Evolutionary conservation across 2,113 vertebrate species (phyloP).

Genomic region (Cepphus grylle): DNA sequence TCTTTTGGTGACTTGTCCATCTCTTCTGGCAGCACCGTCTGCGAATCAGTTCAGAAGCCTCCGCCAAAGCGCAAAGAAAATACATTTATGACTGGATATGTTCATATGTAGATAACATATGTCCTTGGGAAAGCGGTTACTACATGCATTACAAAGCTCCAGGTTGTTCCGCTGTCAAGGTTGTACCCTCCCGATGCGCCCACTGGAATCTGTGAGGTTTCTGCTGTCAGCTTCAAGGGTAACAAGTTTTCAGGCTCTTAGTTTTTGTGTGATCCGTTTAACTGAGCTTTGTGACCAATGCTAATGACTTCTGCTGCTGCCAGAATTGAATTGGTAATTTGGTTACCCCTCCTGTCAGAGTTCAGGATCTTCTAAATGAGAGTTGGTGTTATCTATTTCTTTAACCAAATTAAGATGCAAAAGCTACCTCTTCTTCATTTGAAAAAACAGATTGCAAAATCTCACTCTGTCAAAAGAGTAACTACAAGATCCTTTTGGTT

Average conservation of each 20-base stretch:
- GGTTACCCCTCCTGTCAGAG: not conserved
- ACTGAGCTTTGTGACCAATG: not conserved
- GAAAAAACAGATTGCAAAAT: not conserved
- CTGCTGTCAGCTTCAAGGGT: not conserved
- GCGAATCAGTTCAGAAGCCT: not conserved
- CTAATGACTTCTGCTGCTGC: not conserved
- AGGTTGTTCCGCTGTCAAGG: not conserved
- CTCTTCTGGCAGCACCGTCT: not conserved
- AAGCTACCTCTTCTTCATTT: not conserved
- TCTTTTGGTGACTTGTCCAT: not conserved
- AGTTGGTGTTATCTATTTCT: not conserved
- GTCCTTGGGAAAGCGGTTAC: not conserved
- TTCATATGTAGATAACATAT: not conserved
- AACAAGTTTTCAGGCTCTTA: not conserved
- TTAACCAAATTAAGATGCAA: not conserved
- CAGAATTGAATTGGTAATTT: not conserved
- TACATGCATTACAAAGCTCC: not conserved
- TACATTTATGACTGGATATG: not conserved
- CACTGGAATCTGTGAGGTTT: not conserved
- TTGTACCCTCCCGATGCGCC: not conserved
- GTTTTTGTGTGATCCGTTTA: not conserved
- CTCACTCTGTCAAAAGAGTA: not conserved
- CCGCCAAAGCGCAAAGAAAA: not conserved
- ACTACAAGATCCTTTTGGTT: not conserved
- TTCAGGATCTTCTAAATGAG: not conserved